phyloP scores from a whole-genome alignment of 2,888 invertebrate genomes.

The Anticlea derivata region DNA sequence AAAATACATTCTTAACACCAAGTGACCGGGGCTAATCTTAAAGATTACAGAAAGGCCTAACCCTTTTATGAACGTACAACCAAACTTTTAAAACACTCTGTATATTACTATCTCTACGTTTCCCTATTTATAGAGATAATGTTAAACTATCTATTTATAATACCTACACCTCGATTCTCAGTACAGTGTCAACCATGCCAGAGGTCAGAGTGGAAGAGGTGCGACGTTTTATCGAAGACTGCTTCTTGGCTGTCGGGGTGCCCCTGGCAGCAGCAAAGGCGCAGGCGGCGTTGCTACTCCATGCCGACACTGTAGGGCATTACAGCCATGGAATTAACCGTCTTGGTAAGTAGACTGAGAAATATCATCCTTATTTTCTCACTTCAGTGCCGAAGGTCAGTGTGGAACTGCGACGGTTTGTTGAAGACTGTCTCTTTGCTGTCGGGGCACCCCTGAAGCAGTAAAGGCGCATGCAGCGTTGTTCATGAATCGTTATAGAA shows the following conservation, averaged over 20 bases:
- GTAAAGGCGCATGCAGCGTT: no score
- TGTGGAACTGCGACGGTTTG: no score
- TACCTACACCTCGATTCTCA: not conserved
- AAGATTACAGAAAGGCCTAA: no score
- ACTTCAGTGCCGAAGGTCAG: no score
- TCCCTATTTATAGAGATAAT: constrained; percentile 10
- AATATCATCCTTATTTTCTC: no score
- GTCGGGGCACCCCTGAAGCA: no score
- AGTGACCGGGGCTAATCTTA: no score
- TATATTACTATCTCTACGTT: not conserved
- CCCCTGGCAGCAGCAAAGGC: constrained; percentile 81
- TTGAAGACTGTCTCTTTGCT: no score
- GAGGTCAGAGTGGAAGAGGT: constrained; percentile 81
- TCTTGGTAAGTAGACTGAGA: constrained; percentile 81
- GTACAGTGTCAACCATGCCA: constrained; percentile 53
- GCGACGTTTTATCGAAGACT: constrained; percentile 83
- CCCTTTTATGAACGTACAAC: no score
- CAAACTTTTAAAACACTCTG: not conserved
- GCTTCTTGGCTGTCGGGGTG: constrained; percentile 85
- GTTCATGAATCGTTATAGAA: no score
- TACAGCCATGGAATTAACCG: constrained; percentile 95
- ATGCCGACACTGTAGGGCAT: constrained; percentile 92
- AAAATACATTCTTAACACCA: no score
- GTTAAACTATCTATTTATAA: not conserved
- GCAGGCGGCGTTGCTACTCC: constrained; percentile 86